These are phyloP conservation scores for Epinephelus cyanopodus DNA, from an alignment of 2,113 vertebrate genomes.

Conservation along the genomic window DNA sequence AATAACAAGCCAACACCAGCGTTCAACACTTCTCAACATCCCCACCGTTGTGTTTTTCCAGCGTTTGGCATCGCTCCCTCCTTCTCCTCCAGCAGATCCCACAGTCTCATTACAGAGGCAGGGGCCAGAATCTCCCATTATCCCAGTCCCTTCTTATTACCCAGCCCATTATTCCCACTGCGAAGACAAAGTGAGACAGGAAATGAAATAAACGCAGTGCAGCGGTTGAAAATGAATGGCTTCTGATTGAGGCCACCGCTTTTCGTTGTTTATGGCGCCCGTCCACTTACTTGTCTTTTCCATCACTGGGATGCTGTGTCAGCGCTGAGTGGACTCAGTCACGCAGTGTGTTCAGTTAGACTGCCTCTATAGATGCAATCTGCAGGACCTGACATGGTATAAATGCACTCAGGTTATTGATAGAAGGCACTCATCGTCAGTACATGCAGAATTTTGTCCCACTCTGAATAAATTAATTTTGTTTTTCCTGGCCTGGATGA, in stretches of 20 bases:
- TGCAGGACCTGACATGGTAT: not conserved
- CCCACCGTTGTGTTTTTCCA: constrained; percentile 49
- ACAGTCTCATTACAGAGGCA: constrained; percentile 66
- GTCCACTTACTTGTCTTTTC: constrained; percentile 73
- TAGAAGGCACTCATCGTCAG: not conserved
- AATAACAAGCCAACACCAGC: constrained; percentile 51
- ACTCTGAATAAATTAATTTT: not conserved
- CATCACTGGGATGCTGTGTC: constrained; percentile 67
- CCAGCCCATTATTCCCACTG: constrained; percentile 73
- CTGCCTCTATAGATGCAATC: constrained; percentile 14
- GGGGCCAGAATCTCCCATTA: constrained; percentile 74
- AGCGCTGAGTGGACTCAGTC: constrained; percentile 57
- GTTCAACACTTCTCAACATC: constrained; percentile 60
- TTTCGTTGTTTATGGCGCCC: constrained; percentile 73
- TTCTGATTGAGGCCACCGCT: constrained; percentile 77
- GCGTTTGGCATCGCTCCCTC: constrained; percentile 44
- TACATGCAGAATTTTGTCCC: not conserved
- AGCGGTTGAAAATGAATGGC: constrained; percentile 74
- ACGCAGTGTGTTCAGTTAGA: constrained; percentile 24
- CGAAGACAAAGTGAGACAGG: constrained; percentile 79
- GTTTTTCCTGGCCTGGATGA: not conserved
- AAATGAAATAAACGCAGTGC: constrained; percentile 82
- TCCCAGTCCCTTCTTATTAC: constrained; percentile 77
- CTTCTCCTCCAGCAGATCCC: constrained; percentile 58
- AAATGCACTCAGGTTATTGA: not conserved